Evolutionary conservation across 2,113 vertebrate species (phyloP).

Genomic region (Macrotis lagotis): DNA sequence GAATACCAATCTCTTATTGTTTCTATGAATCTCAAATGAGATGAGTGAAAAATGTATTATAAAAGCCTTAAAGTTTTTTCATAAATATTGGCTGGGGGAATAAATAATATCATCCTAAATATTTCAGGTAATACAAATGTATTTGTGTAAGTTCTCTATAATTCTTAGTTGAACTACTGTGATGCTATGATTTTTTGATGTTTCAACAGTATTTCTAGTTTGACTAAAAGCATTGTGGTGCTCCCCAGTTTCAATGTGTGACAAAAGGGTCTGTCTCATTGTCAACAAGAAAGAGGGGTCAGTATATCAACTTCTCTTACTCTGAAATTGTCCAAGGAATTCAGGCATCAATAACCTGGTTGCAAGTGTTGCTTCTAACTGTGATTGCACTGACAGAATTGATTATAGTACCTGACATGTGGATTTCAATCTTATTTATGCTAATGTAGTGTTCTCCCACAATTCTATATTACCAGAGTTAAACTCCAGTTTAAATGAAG

Average conservation of each 20-base stretch:
- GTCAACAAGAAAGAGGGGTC: neutral
- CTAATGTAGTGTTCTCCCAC: neutral
- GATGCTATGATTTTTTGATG: neutral
- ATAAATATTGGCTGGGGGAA: neutral
- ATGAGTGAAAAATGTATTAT: neutral
- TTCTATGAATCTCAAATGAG: neutral
- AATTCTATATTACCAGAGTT: conserved; percentile 29
- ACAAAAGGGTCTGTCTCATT: neutral
- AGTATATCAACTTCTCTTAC: neutral
- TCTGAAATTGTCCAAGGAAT: conserved; percentile 44
- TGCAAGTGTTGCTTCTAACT: conserved; percentile 44
- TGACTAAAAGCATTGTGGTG: conserved; percentile 38
- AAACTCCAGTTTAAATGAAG: conserved; percentile 46
- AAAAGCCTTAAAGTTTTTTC: neutral
- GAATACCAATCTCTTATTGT: neutral
- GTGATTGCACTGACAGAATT: conserved; percentile 6
- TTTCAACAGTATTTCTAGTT: conserved; percentile 19
- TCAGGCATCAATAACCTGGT: conserved; percentile 8
- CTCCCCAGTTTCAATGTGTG: neutral
- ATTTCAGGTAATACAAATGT: neutral
- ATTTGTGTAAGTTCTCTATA: neutral
- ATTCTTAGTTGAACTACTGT: neutral
- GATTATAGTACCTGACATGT: neutral
- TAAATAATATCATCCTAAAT: neutral
- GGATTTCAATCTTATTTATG: neutral